Evolutionary conservation across 2,888 invertebrate genomes (phyloP), one percentile per base, ranked within the genome.

Genomic region (Drosophila subquinaria): DNA sequence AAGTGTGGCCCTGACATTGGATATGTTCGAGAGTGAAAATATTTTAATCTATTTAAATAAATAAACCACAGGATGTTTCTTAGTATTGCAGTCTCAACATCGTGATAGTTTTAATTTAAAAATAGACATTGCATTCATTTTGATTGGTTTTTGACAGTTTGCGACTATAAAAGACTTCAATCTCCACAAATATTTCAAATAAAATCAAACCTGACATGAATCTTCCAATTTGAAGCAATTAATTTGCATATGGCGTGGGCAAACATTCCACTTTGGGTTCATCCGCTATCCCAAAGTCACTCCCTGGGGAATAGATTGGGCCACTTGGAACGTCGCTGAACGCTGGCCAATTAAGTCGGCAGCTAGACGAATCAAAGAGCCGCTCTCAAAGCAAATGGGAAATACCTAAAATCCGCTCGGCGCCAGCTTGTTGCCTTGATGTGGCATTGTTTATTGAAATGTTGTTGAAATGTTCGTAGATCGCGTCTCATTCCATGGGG

Each of bases 381-480:
- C 27, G 64, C 61, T 61, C 64, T 65, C 76, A 74, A 76, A 48
- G 61, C 51, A 23, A 40, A 45, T 35, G 43, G 13, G 30, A 51
- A 76, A 77, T 77, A 56, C 63, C 70, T 68, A 61, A 80, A 66
- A 67, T 45, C 47, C 48, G 40, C 42, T 61, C 59, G 73, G 80
- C 76, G 76, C 76, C 78, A 72, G 76, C 51, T 68, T 69, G 66
- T 68, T 72, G 76, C 76, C 80, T 79, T 76, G 76, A 79, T 79
- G 77, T 79, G 72, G 80, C 65, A 76, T 78, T 79, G 78, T 78
- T 78, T 79, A 76, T 79, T 79, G 68, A 72, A 78, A 77, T 68
- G 56, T 43, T 38, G 36, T 6, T 38, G n/a, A 48, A 48, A 51
- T 27, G 43, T 20, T 52, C 38, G 56, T 45, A 35, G 56, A 47